phyloP scores from a whole-genome alignment of 2,797 vertebrate species.

The Lutjanus campechanus region DNA sequence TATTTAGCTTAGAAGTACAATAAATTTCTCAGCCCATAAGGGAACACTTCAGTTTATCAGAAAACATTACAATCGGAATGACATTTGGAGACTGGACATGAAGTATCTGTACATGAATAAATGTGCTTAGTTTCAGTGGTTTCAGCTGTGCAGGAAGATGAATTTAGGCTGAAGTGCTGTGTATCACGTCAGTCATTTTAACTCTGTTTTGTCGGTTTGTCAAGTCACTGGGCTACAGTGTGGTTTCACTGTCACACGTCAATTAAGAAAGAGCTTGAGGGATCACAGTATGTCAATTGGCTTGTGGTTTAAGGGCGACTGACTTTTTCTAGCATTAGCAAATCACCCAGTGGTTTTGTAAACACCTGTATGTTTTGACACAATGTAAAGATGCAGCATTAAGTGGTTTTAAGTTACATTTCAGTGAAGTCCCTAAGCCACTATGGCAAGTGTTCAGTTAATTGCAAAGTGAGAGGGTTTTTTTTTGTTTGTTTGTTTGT shows the following conservation, averaged over 20 bases:
- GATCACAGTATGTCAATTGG: neutral
- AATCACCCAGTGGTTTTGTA: neutral
- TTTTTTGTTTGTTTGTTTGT: too few relatives aligned
- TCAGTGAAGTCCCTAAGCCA: too few relatives aligned
- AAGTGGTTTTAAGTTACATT: too few relatives aligned
- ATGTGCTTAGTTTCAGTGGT: too few relatives aligned
- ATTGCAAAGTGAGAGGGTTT: neutral
- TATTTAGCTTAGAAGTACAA: neutral
- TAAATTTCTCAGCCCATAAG: neutral
- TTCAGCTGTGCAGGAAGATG: too few relatives aligned
- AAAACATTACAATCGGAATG: neutral
- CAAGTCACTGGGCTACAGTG: neutral
- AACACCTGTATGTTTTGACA: neutral
- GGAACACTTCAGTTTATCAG: neutral
- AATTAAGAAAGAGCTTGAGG: neutral
- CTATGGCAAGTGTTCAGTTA: neutral
- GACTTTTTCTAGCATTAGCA: neutral
- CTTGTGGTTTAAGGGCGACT: neutral
- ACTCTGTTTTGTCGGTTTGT: neutral
- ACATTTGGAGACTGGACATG: neutral
- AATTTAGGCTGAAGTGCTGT: too few relatives aligned
- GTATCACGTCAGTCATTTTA: neutral
- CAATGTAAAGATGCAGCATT: neutral
- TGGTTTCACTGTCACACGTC: neutral
- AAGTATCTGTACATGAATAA: neutral